phyloP scores from a whole-genome alignment of 2,113 vertebrate species.

The Bungarus multicinctus region DNA sequence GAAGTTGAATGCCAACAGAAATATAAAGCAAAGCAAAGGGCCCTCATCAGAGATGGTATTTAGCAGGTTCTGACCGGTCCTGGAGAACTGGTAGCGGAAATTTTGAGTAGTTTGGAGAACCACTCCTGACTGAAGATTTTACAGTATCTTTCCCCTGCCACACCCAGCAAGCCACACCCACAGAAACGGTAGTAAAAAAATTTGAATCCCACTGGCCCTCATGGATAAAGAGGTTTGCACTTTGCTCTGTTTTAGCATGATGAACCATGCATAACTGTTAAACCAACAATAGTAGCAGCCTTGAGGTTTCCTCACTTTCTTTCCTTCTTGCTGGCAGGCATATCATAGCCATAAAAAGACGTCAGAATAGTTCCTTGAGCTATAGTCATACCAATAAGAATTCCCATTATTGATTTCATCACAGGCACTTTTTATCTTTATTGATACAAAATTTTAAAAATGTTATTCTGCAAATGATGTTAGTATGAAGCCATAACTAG shows the following conservation, averaged over 20 bases:
- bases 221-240: background rate
- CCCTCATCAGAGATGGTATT: too few species aligned
- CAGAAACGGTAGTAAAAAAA: too few species aligned
- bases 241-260: background rate
- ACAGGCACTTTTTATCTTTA: background rate
- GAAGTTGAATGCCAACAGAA: background rate
- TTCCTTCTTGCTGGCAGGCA: background rate
- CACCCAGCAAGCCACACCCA: too few species aligned
- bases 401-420: background rate
- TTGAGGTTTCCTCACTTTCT: background rate
- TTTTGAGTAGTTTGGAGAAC: too few species aligned
- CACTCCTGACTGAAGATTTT: too few species aligned
- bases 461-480: slow-evolving; percentile 11
- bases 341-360: background rate
- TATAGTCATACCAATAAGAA: background rate
- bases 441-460: background rate
- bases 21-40: background rate
- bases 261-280: background rate
- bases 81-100: too few species aligned
- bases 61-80: too few species aligned
- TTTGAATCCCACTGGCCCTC: too few species aligned
- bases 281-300: background rate
- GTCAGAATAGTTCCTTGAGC: background rate
- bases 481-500: slow-evolving; percentile 37
- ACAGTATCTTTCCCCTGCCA: too few species aligned